Conservation (phyloP, 2,888 invertebrate species). For the Troilus luridus region DNA sequence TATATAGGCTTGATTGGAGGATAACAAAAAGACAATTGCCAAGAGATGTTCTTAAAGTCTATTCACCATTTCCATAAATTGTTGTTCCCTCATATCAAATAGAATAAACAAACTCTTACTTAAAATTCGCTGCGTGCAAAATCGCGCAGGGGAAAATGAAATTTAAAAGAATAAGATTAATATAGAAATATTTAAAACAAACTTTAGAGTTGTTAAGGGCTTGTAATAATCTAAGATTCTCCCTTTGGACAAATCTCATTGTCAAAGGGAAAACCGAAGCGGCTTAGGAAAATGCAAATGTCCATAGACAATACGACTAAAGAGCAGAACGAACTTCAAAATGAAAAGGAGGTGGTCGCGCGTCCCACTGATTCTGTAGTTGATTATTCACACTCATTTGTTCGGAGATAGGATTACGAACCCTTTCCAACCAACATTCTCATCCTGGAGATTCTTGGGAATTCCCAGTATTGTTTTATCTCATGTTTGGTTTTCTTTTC, state of each 20-base stretch:
- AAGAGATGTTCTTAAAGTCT: too few relatives aligned
- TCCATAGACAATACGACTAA: conserved; percentile 1
- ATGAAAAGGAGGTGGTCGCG: neutral
- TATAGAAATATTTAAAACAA: neutral
- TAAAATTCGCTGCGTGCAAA: too few relatives aligned
- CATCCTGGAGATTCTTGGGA: neutral
- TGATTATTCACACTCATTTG: neutral
- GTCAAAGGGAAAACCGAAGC: neutral
- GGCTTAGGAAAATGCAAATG: neutral
- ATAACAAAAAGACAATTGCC: too few relatives aligned
- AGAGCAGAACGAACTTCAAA: neutral
- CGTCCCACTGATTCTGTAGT: neutral
- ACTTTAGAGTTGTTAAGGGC: neutral
- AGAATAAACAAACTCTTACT: too few relatives aligned
- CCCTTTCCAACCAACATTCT: neutral
- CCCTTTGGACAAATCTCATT: neutral
- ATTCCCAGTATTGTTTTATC: neutral
- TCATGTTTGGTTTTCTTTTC: too few relatives aligned
- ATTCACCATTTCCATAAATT: too few relatives aligned
- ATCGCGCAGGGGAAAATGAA: too few relatives aligned
- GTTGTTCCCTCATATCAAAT: too few relatives aligned
- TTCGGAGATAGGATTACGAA: neutral
- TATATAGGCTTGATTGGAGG: too few relatives aligned
- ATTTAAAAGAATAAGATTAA: too few relatives aligned
- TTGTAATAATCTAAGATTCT: neutral